Percentiles rank a stretch among this genome's conserved stretches.
Conservation (phyloP, 1,140 invertebrate species). For the Leucophenga varia region DNA sequence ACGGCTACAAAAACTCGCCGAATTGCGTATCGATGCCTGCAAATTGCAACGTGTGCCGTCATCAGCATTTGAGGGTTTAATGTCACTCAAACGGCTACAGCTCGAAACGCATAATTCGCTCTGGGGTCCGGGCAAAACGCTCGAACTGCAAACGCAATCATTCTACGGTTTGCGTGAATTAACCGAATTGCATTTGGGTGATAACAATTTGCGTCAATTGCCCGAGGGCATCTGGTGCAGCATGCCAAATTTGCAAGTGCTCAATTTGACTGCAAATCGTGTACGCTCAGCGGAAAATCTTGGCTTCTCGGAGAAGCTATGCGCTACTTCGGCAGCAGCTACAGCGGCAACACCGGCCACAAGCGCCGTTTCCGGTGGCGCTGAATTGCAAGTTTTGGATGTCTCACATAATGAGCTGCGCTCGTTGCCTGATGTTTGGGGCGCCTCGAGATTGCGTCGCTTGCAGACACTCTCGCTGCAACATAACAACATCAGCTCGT, state of each 20-base stretch:
- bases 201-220: conserved; percentile 72
- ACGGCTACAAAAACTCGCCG: conserved; percentile 67
- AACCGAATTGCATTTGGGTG: conserved; percentile 69
- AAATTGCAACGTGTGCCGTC: conserved; percentile 71
- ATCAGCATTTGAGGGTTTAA: conserved; percentile 69
- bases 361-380: conserved; percentile 29
- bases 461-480: conserved; percentile 73
- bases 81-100: conserved; percentile 68
- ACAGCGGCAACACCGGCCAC: conserved; percentile 44
- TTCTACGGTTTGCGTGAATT: conserved; percentile 68
- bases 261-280: conserved; percentile 76
- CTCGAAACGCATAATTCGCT: conserved; percentile 70
- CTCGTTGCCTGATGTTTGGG: conserved; percentile 66
- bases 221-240: conserved; percentile 72
- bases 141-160: conserved; percentile 65
- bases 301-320: conserved; percentile 61
- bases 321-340: conserved; percentile 30
- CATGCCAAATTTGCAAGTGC: conserved; percentile 68
- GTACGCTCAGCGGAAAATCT: conserved; percentile 68
- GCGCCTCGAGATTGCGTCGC: conserved; percentile 65
- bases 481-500: conserved; percentile 71
- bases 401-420: conserved; percentile 72
- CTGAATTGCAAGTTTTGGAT: conserved; percentile 68
- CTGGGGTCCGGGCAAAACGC: conserved; percentile 65
- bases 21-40: conserved; percentile 70